phyloP scores from a whole-genome alignment of 2,797 vertebrate genomes.

The Rhabdomys pumilio region DNA sequence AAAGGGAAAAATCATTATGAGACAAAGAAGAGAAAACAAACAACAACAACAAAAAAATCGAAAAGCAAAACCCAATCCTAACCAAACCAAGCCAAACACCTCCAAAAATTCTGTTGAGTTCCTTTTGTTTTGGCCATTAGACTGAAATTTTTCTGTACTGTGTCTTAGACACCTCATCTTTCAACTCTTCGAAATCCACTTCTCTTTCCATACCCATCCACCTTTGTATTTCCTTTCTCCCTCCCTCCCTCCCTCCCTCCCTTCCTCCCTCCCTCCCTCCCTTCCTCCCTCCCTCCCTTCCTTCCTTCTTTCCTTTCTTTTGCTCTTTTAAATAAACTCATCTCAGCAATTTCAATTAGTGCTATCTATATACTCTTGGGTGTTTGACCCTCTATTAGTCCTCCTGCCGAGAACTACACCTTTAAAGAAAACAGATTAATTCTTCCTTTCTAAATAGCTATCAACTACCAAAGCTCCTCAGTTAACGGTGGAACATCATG shows the following conservation, averaged over 20 bases:
- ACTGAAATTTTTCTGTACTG: background rate
- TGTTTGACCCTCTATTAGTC: background rate
- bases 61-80: background rate
- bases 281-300: background rate
- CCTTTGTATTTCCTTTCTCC: background rate
- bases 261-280: rapidly evolving
- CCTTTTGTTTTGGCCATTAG: background rate
- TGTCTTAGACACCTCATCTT: background rate
- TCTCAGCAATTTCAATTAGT: background rate
- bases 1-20: background rate
- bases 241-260: rapidly evolving
- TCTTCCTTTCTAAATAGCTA: background rate
- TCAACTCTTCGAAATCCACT: background rate
- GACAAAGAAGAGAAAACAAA: background rate
- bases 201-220: background rate
- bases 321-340: background rate
- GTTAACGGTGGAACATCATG: background rate
- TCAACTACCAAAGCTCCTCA: background rate
- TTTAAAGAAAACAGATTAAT: background rate
- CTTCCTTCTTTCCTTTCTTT: background rate
- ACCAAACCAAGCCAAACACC: background rate
- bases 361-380: background rate
- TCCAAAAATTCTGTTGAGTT: background rate
- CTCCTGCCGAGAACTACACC: background rate
- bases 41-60: too few relatives aligned